phyloP scores from a whole-genome alignment of 30 jellyfish, hydroid and myxozoan species.

The Aurelia sp. region DNA sequence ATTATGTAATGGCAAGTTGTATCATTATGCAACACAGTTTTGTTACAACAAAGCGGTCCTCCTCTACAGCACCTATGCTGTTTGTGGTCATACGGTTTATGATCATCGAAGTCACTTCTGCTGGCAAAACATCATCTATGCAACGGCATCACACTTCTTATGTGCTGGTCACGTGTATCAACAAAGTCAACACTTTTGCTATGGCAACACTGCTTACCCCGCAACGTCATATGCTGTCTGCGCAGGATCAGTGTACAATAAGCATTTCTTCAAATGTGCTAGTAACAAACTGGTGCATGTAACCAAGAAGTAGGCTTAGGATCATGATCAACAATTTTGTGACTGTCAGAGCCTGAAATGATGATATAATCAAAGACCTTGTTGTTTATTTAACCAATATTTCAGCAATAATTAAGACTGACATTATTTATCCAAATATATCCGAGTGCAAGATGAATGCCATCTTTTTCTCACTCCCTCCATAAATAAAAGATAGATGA shows the following conservation, averaged over 20 bases:
- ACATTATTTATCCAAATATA: too few species aligned
- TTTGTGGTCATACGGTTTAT: slow-evolving; percentile 3
- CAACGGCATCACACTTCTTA: neutral
- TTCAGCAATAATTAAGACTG: too few species aligned
- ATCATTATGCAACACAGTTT: slow-evolving; percentile 3
- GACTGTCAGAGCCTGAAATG: too few species aligned
- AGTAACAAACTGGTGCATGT: neutral
- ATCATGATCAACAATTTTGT: too few species aligned
- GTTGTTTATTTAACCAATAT: too few species aligned
- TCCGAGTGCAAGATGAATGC: too few species aligned
- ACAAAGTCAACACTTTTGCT: slow-evolving; percentile 14
- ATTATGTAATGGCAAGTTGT: neutral
- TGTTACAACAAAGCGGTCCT: slow-evolving; percentile 3
- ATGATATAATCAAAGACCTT: too few species aligned
- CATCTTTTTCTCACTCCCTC: too few species aligned
- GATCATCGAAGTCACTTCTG: neutral
- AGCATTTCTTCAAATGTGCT: neutral
- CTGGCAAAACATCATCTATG: neutral
- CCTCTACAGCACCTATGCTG: slow-evolving; percentile 1
- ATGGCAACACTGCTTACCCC: slow-evolving; percentile 3
- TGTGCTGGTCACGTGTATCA: neutral
- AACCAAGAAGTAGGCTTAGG: too few species aligned
- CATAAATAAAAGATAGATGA: too few species aligned
- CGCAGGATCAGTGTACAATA: neutral
- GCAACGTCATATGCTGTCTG: neutral